A percentile compares a stretch with the other conserved stretches of the same genome.
Conservation (phyloP, 1,140 invertebrate species). For the Drosophila sp. region DNA sequence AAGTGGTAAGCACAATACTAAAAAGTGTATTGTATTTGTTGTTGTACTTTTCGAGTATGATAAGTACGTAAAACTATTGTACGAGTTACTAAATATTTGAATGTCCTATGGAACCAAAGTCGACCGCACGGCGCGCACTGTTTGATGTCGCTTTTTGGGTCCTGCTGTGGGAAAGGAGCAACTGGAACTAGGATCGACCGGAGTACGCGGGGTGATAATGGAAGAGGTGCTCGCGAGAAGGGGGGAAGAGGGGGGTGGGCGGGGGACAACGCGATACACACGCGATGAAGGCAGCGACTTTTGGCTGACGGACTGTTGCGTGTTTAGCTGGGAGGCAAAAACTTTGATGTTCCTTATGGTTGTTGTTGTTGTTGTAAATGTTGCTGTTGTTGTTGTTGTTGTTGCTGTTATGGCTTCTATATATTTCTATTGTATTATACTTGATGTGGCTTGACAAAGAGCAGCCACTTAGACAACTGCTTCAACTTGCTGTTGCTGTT, state of each 20-base stretch:
- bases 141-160: constrained; percentile 53
- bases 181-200: constrained; percentile 15
- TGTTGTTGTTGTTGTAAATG: constrained; percentile 32
- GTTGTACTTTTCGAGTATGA: constrained; percentile 2
- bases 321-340: constrained; percentile 70
- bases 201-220: background rate
- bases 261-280: constrained; percentile 16
- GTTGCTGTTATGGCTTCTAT: constrained; percentile 26
- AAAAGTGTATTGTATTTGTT: constrained; percentile 3
- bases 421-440: constrained; percentile 74
- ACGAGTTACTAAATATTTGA: background rate
- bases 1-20: constrained; percentile 32
- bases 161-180: constrained; percentile 43
- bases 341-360: constrained; percentile 61
- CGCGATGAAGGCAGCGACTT: constrained; percentile 56
- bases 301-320: constrained; percentile 70
- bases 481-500: constrained; percentile 59
- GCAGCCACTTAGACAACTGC: constrained; percentile 74
- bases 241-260: too few species aligned
- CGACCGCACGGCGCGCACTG: constrained; percentile 53
- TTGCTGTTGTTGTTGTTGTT: constrained; percentile 31
- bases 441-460: constrained; percentile 71
- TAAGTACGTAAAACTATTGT: constrained; percentile 7
- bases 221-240: background rate
- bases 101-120: constrained; percentile 36